These are phyloP conservation scores for Linnaemya tessellans DNA, from an alignment of 2,888 invertebrate genomes.

Conservation along the genomic window DNA sequence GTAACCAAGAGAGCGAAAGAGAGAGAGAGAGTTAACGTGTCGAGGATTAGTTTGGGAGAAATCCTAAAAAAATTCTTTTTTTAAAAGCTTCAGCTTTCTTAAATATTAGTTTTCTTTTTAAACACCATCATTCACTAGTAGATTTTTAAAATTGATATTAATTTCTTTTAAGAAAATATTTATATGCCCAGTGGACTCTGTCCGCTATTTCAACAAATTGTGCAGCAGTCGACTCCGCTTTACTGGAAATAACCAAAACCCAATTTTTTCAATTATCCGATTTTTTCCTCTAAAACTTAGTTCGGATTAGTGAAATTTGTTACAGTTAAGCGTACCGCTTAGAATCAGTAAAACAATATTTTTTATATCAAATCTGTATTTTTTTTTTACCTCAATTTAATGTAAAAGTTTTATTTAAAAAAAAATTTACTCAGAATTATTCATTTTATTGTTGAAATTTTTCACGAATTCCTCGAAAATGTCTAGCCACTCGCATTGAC, in stretches of 20 bases:
- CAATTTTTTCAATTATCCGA: no score
- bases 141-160: conserved; percentile 1
- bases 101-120: conserved; percentile 72
- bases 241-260: neutral
- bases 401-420: no score
- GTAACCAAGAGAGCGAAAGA: conserved; percentile 8
- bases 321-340: no score
- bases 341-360: no score
- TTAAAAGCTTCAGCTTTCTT: conserved; percentile 71
- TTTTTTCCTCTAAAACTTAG: no score
- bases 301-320: no score
- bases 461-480: no score
- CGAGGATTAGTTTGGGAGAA: conserved; percentile 28
- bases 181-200: conserved; percentile 18
- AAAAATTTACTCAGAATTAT: no score
- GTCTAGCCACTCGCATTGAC: no score
- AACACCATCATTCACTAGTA: conserved; percentile 33
- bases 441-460: no score
- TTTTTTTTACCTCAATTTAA: no score
- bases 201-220: neutral
- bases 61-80: conserved; percentile 13
- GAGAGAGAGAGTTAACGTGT: conserved; percentile 12
- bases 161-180: conserved; percentile 26
- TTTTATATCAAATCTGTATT: no score
- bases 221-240: neutral